Conservation (phyloP, 2,113 vertebrate genomes). For the Reinhardtius hippoglossoides region DNA sequence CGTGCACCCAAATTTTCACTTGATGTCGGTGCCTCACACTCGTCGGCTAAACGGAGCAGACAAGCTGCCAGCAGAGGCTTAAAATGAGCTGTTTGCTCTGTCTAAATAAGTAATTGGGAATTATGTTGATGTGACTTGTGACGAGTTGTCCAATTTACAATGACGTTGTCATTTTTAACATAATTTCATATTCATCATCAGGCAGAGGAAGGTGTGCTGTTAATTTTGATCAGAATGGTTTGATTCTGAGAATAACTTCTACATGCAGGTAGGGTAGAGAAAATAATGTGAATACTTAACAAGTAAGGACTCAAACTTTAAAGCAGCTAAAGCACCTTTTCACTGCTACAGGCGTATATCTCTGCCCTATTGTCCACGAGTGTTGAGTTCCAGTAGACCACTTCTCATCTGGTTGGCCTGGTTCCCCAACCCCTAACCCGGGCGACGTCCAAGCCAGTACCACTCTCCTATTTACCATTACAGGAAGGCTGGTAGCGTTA, state of each 20-base stretch:
- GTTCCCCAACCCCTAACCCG: no score
- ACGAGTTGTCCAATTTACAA: conserved; percentile 49
- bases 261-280: neutral
- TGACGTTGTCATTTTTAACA: conserved; percentile 36
- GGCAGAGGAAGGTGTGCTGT: neutral
- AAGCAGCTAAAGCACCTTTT: no score
- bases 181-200: conserved; percentile 4
- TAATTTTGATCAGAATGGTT: conserved; percentile 6
- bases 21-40: conserved; percentile 2
- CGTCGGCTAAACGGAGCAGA: conserved; percentile 46
- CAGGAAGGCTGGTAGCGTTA: no score
- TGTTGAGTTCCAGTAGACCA: no score
- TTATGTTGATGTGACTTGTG: conserved; percentile 50
- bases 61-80: conserved; percentile 51
- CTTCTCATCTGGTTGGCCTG: no score
- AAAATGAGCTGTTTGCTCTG: conserved; percentile 58
- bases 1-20: conserved; percentile 5
- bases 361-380: no score
- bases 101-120: conserved; percentile 53
- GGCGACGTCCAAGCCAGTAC: no score
- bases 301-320: neutral
- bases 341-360: no score
- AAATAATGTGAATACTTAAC: neutral
- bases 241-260: neutral
- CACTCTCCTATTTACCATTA: no score